phyloP scores from a whole-genome alignment of 2,113 vertebrate genomes.

The Naja naja region DNA sequence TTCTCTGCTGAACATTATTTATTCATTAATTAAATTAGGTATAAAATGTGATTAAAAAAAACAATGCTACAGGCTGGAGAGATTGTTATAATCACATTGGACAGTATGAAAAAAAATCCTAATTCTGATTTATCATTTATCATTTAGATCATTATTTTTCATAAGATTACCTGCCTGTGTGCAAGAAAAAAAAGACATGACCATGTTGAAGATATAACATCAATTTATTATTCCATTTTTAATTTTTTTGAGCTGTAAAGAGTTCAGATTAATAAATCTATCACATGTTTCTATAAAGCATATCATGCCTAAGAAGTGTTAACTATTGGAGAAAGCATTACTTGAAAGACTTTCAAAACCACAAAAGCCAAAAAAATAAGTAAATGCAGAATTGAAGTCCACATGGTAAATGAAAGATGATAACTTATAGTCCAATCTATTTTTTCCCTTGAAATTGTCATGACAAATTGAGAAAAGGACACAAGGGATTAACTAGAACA shows the following conservation, averaged over 20 bases:
- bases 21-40: constrained; percentile 24
- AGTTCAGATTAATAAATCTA: not conserved
- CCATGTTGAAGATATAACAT: constrained; percentile 16
- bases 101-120: not conserved
- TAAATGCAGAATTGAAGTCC: constrained; percentile 9
- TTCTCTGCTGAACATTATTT: not conserved
- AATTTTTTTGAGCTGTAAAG: constrained; percentile 13
- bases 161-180: not conserved
- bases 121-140: not conserved
- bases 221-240: not conserved
- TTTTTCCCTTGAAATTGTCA: not conserved
- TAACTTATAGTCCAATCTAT: constrained; percentile 3
- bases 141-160: not conserved
- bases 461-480: too few relatives aligned
- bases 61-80: not conserved
- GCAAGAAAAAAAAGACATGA: not conserved
- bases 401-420: constrained; percentile 15
- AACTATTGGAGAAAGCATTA: not conserved
- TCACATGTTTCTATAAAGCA: not conserved
- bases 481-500: too few relatives aligned
- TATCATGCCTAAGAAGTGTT: not conserved
- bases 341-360: constrained; percentile 3
- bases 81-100: not conserved
- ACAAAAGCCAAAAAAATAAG: not conserved
- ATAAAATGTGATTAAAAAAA: constrained; percentile 21